Percentiles rank a stretch among this genome's conserved stretches.
phyloP scores from a whole-genome alignment of 1,140 invertebrate species.

The Amyelois transitella region DNA sequence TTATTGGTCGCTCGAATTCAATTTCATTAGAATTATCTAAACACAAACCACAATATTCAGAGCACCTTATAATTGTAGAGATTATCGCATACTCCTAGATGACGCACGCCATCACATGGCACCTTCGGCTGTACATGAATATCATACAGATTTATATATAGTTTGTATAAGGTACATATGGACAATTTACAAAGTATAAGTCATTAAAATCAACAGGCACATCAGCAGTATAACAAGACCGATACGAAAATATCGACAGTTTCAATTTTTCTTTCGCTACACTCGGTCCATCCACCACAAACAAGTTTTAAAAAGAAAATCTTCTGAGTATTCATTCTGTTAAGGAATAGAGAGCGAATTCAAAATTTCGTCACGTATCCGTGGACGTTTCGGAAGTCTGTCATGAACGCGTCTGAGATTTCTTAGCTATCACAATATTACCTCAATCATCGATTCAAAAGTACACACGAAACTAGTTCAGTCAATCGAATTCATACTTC shows the following conservation, averaged over 20 bases:
- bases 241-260: neutral
- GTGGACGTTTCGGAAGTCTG: conserved; percentile 17
- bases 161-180: conserved; percentile 57
- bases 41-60: conserved; percentile 63
- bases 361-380: conserved; percentile 7
- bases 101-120: conserved; percentile 61
- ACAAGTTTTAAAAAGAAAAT: conserved; percentile 14
- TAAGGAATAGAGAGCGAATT: conserved; percentile 39
- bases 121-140: conserved; percentile 57
- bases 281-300: neutral
- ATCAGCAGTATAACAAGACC: conserved; percentile 19
- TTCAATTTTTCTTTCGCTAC: conserved; percentile 1
- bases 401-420: conserved; percentile 24
- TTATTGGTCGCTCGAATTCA: conserved; percentile 61
- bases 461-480: conserved; percentile 1
- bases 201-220: conserved; percentile 46
- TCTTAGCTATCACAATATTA: conserved; percentile 26
- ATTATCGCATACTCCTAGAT: conserved; percentile 57
- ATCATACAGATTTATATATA: conserved; percentile 48
- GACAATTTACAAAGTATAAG: conserved; percentile 61
- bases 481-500: neutral
- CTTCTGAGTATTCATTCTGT: conserved; percentile 43
- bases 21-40: conserved; percentile 62
- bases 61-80: conserved; percentile 74
- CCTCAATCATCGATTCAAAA: conserved; percentile 12